Evolutionary conservation across 2,888 invertebrate species (phyloP).

Genomic region (Petrolisthes manimaculis): DNA sequence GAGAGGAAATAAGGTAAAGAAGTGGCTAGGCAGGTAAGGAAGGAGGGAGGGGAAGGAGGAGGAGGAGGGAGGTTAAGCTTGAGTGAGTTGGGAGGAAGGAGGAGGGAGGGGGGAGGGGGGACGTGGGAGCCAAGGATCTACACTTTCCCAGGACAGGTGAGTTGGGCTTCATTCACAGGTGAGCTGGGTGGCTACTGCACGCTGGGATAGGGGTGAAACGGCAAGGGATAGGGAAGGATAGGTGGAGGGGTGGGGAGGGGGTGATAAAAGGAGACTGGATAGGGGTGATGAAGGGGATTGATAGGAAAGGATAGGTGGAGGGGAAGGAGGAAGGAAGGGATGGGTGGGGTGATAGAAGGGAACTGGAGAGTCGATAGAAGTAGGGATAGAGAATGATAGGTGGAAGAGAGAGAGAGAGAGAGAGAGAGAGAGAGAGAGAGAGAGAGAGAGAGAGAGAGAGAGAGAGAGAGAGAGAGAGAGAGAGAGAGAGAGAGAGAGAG

Average conservation of each 20-base stretch:
- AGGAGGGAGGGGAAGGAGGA: constrained; percentile 1
- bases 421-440: background rate
- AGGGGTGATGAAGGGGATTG: background rate
- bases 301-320: background rate
- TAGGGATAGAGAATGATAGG: background rate
- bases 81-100: background rate
- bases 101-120: background rate
- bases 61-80: constrained; percentile 8
- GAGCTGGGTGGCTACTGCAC: background rate
- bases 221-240: no score
- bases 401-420: background rate
- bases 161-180: constrained; percentile 36
- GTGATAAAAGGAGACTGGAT: background rate
- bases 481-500: background rate
- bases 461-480: background rate
- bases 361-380: background rate
- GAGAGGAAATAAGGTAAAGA: background rate
- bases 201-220: background rate
- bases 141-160: constrained; percentile 37
- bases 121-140: constrained; percentile 23
- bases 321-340: background rate
- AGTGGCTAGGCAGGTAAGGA: background rate
- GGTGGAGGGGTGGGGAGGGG: background rate
- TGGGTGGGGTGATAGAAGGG: background rate
- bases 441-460: background rate